Conservation (phyloP, 2,113 vertebrate species). For the Madoqua kirkii region DNA sequence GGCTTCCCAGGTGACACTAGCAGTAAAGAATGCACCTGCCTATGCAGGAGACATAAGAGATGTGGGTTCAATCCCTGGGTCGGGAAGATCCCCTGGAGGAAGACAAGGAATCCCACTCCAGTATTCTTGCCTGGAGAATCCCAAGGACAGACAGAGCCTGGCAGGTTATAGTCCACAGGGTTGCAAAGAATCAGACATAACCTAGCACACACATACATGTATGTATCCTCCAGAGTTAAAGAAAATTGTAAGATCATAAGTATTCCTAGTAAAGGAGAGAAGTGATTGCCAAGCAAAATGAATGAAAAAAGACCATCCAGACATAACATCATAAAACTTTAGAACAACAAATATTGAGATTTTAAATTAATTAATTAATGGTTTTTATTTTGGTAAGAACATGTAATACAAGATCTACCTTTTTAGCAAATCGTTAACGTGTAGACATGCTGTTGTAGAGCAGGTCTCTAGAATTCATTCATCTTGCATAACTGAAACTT, state of each 20-base stretch:
- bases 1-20: neutral
- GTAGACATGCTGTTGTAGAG: neutral
- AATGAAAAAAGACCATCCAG: neutral
- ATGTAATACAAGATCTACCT: neutral
- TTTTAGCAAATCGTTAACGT: neutral
- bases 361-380: neutral
- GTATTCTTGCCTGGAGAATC: neutral
- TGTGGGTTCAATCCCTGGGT: neutral
- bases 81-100: neutral
- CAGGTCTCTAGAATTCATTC: neutral
- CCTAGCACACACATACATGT: neutral
- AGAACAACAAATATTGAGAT: neutral
- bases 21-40: rapidly evolving
- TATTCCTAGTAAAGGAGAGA: neutral
- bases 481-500: neutral
- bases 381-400: neutral
- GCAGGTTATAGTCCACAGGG: neutral
- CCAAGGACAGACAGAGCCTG: neutral
- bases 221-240: neutral
- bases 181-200: neutral
- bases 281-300: neutral
- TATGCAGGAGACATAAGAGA: neutral
- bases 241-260: neutral
- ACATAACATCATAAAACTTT: neutral
- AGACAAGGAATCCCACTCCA: neutral